A percentile compares a stretch with the other conserved stretches of the same genome.
Evolutionary conservation across 2,888 invertebrate species (phyloP).

Genomic region (Pristionchus japonicus): DNA sequence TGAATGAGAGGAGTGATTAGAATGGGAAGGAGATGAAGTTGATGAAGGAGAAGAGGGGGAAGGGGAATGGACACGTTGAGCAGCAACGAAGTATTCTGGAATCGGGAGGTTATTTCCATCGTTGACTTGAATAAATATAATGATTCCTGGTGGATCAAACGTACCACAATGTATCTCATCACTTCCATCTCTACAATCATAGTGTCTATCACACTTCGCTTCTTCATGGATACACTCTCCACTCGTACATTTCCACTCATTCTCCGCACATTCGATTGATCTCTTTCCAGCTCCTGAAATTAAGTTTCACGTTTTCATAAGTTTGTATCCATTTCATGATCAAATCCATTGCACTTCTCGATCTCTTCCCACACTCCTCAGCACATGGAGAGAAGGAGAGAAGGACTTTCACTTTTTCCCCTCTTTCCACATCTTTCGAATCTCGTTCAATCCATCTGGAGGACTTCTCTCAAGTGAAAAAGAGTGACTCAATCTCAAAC

Average conservation of each 20-base stretch:
- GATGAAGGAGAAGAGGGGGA: conserved; percentile 10
- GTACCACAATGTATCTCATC: conserved; percentile 70
- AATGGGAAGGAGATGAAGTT: background rate
- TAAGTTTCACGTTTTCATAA: background rate
- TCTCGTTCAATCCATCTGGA: conserved; percentile 30
- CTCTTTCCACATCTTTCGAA: conserved; percentile 4
- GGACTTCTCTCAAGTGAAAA: conserved; percentile 41
- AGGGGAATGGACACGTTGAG: conserved; percentile 45
- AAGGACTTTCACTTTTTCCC: conserved; percentile 18
- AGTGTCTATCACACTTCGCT: conserved; percentile 83
- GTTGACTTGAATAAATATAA: background rate
- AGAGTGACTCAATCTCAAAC: conserved; percentile 20
- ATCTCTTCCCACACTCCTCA: background rate
- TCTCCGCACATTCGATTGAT: conserved; percentile 56
- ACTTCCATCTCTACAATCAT: conserved; percentile 74
- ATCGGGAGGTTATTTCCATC: background rate
- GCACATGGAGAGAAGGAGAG: background rate
- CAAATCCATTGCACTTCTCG: background rate
- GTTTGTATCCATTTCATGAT: background rate
- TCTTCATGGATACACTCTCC: conserved; percentile 88
- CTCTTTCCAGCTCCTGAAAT: conserved; percentile 70
- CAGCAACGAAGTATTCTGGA: conserved; percentile 66
- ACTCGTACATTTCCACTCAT: conserved; percentile 58
- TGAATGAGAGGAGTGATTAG: background rate
- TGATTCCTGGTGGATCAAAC: background rate